Conservation (phyloP, 2,888 invertebrate genomes). For the Patella ulyssiponensis region DNA sequence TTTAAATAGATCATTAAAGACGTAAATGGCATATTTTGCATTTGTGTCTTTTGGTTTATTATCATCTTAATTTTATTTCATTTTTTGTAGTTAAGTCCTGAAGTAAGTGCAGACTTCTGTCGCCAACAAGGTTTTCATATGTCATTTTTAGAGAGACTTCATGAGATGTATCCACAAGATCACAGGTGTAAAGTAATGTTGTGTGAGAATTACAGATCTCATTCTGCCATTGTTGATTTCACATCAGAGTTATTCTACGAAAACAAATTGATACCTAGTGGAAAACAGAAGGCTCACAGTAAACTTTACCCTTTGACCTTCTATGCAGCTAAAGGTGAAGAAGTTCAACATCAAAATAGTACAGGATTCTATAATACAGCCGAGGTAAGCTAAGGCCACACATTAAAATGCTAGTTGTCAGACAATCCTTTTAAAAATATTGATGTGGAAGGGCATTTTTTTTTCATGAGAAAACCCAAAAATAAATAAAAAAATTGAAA, state of each 20-base stretch:
- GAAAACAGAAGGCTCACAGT: conserved; percentile 81
- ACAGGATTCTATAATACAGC: conserved; percentile 87
- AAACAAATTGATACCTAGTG: conserved; percentile 82
- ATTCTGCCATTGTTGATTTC: conserved; percentile 85
- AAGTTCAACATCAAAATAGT: conserved; percentile 81
- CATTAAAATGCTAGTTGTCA: too few species aligned
- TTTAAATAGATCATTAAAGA: too few species aligned
- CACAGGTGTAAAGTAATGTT: conserved; percentile 85
- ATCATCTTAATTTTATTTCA: not conserved
- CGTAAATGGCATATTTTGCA: not conserved
- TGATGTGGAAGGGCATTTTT: too few species aligned
- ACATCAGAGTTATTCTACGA: conserved; percentile 88
- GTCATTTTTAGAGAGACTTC: conserved; percentile 84
- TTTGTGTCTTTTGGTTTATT: not conserved
- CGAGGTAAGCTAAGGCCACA: conserved; percentile 76
- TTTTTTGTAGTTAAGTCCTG: conserved; percentile 80
- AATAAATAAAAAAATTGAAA: too few species aligned
- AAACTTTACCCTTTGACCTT: conserved; percentile 84
- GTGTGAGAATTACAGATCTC: conserved; percentile 87
- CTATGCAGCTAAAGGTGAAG: conserved; percentile 85
- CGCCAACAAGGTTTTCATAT: conserved; percentile 73
- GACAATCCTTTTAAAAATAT: too few species aligned
- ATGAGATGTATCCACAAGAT: conserved; percentile 82
- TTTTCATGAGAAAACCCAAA: too few species aligned
- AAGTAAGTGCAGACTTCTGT: conserved; percentile 80